Conservation (phyloP, 2,888 invertebrate genomes). For the Pteria penguin region DNA sequence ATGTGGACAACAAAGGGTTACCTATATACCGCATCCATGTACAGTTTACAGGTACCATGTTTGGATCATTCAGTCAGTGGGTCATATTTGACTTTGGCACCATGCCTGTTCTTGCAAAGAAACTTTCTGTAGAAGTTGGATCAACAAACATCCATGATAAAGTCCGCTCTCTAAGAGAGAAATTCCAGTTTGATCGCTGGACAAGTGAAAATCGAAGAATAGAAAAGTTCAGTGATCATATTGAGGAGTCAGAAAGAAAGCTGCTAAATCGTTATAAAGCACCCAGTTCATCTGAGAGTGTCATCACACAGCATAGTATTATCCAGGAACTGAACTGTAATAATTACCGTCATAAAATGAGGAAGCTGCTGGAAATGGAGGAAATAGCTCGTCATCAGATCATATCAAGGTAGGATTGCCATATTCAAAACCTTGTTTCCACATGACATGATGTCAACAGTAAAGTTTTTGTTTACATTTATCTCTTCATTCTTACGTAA, state of each 20-base stretch:
- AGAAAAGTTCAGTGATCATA: conserved; percentile 51
- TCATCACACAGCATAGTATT: conserved; percentile 72
- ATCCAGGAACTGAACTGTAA: conserved; percentile 70
- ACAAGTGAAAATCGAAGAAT: conserved; percentile 72
- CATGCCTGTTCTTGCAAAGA: conserved; percentile 69
- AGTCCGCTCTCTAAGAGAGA: conserved; percentile 66
- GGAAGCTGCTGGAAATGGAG: conserved; percentile 74
- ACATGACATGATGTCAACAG: too few relatives aligned
- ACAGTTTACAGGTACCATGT: conserved; percentile 71
- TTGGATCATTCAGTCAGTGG: conserved; percentile 77
- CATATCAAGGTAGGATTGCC: conserved; percentile 74
- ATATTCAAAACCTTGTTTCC: too few relatives aligned
- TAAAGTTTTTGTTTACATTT: too few relatives aligned
- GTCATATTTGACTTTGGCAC: conserved; percentile 77
- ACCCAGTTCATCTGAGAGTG: conserved; percentile 65
- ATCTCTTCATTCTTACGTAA: not conserved
- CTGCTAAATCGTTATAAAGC: conserved; percentile 68
- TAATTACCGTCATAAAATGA: conserved; percentile 78
- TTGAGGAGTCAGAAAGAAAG: conserved; percentile 43
- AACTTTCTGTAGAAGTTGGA: conserved; percentile 75
- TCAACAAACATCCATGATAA: conserved; percentile 64
- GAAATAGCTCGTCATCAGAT: conserved; percentile 74
- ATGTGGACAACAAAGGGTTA: conserved; percentile 47
- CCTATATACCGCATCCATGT: conserved; percentile 57
- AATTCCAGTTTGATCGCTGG: conserved; percentile 76